Conservation (phyloP, 2,113 vertebrate species). For the Cyprinodon tularosa region DNA sequence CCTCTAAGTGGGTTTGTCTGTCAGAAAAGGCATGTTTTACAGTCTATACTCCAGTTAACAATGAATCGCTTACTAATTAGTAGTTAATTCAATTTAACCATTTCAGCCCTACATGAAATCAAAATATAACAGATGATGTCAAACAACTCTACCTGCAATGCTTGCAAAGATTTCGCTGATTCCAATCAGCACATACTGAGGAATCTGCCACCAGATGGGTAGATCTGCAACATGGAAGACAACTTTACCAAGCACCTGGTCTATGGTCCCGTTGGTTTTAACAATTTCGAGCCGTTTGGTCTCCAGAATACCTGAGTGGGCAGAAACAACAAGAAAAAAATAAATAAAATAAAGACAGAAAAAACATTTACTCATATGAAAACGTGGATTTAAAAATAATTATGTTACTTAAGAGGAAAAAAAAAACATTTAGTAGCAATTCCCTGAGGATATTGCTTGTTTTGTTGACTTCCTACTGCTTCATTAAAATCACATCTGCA, state of each 20-base stretch:
- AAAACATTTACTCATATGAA: background rate
- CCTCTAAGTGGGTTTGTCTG: no score
- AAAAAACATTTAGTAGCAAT: constrained; percentile 38
- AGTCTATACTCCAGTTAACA: no score
- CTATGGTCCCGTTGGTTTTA: constrained; percentile 78
- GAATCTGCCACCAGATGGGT: constrained; percentile 97
- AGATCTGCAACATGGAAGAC: constrained; percentile 90
- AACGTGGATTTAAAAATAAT: constrained; percentile 1
- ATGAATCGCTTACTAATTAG: no score
- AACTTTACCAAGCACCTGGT: constrained; percentile 88
- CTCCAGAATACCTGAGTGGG: constrained; percentile 89
- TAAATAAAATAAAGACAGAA: background rate
- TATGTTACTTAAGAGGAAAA: constrained; percentile 14
- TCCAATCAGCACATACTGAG: constrained; percentile 97
- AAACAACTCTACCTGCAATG: constrained; percentile 87
- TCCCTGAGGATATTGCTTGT: constrained; percentile 65
- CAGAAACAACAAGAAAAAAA: constrained; percentile 13
- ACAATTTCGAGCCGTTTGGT: constrained; percentile 89
- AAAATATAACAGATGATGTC: constrained; percentile 14
- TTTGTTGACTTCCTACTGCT: constrained; percentile 61
- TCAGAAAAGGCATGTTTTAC: no score
- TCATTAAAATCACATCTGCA: constrained; percentile 68
- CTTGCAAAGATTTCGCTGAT: constrained; percentile 98
- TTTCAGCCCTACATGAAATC: no score
- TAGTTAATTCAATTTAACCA: no score